Base-by-base conservation (phyloP, 37 sponge, comb jelly and placozoan genomes). In the Eunapius fragilis region DNA sequence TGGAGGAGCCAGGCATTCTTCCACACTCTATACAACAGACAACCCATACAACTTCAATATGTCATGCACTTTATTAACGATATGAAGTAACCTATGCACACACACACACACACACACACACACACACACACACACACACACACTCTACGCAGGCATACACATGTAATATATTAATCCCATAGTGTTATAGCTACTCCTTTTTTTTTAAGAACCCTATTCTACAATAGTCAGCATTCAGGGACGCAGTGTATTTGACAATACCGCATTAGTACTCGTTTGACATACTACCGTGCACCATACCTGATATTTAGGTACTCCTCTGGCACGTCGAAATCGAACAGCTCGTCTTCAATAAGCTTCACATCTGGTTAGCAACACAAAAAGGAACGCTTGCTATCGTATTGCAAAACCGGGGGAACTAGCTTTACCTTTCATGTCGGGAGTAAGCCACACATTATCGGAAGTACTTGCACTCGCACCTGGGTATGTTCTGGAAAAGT, bases 281-380 rank as follows among this genome's bases (percentile, higher is more conserved):
- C 9, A 45, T 9, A 45, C 47, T 11, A 11, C 7, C 47, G 9
- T 45, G 47, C 47, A 45, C 47, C 58, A 58, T 24, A 82, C 85
- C 75, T 74, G 34, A 84, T 84, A 67, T 84, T 45, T 5, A 73
- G 37, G n/a, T 37, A 67, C 27, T 75, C 76, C 5, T 84, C 85
- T 24, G 73, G 83, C 31, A 74, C 47, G 32, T 58, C 77, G 47
- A 84, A 75, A 32, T 84, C 85, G 76, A 84, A 84, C 58, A 75
- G 48, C 76, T 84, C 85, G 19, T 84, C 85, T 37, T 84, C 85
- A 74, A 84, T 75, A 13, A 74, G 85, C 76, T 37, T 84, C 13
- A 75, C 25, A 30, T 45, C 85, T 75, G 67, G 6, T 11, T 4
- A 6, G 41, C 14, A 10, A 58, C 22, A 11, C 19, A 58, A 58